These are phyloP conservation scores for Sebastes aleutianus DNA, from an alignment of 2,797 vertebrate genomes.

Conservation along the genomic window DNA sequence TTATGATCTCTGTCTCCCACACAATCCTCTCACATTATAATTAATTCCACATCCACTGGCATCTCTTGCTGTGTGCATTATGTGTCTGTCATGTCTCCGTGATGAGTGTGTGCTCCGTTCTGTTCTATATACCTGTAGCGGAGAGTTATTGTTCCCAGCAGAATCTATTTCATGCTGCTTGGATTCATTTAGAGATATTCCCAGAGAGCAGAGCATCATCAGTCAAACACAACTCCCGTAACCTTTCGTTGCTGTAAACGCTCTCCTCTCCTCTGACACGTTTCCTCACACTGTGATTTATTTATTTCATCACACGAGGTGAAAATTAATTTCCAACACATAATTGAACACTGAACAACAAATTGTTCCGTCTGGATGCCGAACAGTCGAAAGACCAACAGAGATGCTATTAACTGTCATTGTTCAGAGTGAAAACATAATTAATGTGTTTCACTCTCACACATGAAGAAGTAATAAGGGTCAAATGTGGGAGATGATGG, in stretches of 20 bases:
- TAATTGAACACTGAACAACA: background rate
- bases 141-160: background rate
- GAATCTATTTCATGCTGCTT: background rate
- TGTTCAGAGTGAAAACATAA: background rate
- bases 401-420: background rate
- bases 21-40: background rate
- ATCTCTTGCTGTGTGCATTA: background rate
- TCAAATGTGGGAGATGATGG: background rate
- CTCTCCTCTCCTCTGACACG: background rate
- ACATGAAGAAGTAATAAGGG: background rate
- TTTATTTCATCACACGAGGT: conserved; percentile 9
- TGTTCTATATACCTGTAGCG: background rate
- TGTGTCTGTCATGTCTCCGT: background rate
- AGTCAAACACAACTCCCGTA: conserved; percentile 1
- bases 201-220: conserved; percentile 8
- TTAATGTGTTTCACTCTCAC: background rate
- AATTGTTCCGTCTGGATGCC: background rate
- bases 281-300: background rate
- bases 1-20: background rate
- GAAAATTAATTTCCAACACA: background rate
- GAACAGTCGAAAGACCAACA: background rate
- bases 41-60: background rate
- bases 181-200: conserved; percentile 4
- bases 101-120: background rate
- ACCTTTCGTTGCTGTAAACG: conserved; percentile 2